Percentiles rank a stretch among this genome's conserved stretches.
These are phyloP conservation scores for Ptilodon capucinus DNA, from an alignment of 2,888 invertebrate genomes.

Conservation along the genomic window DNA sequence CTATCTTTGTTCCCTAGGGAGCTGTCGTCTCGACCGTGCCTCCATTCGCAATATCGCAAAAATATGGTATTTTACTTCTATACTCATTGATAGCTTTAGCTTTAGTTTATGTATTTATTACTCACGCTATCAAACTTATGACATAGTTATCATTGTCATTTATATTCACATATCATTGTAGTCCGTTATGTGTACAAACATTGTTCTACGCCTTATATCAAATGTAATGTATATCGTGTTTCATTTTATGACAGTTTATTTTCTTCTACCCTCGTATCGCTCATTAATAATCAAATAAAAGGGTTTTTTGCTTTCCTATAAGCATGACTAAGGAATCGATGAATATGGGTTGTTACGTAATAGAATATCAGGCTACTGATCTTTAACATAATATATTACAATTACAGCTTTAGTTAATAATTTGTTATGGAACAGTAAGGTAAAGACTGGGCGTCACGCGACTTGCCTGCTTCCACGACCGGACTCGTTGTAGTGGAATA, in stretches of 20 bases:
- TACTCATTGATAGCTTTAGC: conserved; percentile 26
- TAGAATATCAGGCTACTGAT: conserved; percentile 28
- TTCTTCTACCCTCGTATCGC: too few species aligned
- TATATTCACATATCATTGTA: conserved; percentile 3
- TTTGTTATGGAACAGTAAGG: conserved; percentile 31
- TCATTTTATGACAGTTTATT: not conserved
- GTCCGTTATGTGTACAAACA: too few species aligned
- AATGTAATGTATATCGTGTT: too few species aligned
- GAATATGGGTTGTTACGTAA: conserved; percentile 19
- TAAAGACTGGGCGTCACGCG: conserved; percentile 37
- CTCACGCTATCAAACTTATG: not conserved
- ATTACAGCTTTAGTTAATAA: conserved; percentile 6
- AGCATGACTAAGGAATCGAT: conserved; percentile 21
- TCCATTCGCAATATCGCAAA: conserved; percentile 46
- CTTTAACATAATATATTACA: conserved; percentile 6
- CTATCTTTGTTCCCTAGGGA: conserved; percentile 55
- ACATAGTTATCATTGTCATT: not conserved
- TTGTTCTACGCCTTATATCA: too few species aligned
- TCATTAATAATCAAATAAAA: too few species aligned
- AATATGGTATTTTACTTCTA: conserved; percentile 52
- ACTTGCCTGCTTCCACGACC: conserved; percentile 22
- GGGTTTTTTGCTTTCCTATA: not conserved
- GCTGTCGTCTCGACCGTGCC: conserved; percentile 38
- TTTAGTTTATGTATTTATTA: conserved; percentile 15
- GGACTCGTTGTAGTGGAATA: conserved; percentile 40